These are phyloP conservation scores for Pseudomyrmex concolor DNA, from an alignment of 1,140 invertebrate species.

Conservation along the genomic window DNA sequence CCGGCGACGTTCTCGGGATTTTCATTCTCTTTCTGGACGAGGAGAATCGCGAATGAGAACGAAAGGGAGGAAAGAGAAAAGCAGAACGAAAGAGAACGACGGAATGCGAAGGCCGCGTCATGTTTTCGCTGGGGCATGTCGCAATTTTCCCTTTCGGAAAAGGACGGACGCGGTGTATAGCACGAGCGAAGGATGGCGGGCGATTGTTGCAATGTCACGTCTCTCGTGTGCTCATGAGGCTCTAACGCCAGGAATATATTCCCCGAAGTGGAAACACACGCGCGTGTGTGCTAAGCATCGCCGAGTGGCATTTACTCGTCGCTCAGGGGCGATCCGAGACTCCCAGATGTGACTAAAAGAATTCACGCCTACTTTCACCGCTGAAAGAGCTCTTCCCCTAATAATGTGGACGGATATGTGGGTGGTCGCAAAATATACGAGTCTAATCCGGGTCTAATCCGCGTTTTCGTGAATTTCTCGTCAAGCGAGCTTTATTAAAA, in stretches of 20 bases:
- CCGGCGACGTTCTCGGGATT: conserved; percentile 57
- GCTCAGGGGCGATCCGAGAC: conserved; percentile 31
- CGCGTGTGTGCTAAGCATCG: conserved; percentile 43
- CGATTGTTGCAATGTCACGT: conserved; percentile 71
- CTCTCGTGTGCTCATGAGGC: conserved; percentile 55
- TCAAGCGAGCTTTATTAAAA: background rate
- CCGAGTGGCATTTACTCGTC: conserved; percentile 46
- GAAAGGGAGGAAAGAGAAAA: background rate
- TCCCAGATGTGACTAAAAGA: conserved; percentile 31
- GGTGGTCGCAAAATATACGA: background rate
- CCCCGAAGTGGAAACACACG: conserved; percentile 48
- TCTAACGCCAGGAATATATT: conserved; percentile 65
- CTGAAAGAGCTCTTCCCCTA: background rate
- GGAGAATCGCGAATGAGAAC: background rate
- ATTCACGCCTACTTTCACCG: conserved; percentile 46
- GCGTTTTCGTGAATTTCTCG: background rate
- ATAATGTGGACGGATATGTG: background rate
- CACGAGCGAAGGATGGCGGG: conserved; percentile 13
- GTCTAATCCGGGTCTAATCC: background rate
- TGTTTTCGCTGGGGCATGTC: conserved; percentile 67
- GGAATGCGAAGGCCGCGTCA: conserved; percentile 65
- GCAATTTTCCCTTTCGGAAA: conserved; percentile 73
- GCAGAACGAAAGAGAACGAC: conserved; percentile 26
- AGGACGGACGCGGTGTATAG: conserved; percentile 51
- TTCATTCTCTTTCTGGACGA: conserved; percentile 56